Percentiles rank a stretch among this genome's conserved stretches.
Conservation (phyloP, 2,113 vertebrate species). For the Psilopogon haemacephalus region DNA sequence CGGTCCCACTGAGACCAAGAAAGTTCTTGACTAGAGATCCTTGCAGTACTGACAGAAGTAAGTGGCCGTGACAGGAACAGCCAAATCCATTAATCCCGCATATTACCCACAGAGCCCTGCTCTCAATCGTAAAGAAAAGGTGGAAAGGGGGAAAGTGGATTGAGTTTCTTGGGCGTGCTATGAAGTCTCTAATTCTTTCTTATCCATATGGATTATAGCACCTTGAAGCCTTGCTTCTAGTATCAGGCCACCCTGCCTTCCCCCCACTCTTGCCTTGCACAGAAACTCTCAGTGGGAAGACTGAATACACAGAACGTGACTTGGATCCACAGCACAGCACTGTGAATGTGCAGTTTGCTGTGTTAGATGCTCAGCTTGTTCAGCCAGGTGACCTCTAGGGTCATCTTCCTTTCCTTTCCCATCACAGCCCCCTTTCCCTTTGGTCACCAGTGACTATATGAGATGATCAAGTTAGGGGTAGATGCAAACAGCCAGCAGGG, state of each 20-base stretch:
- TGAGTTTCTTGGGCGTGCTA: neutral
- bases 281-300: neutral
- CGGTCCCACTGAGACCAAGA: neutral
- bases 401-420: conserved; percentile 15
- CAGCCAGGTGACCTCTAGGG: neutral
- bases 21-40: neutral
- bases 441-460: neutral
- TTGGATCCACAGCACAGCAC: rapidly evolving
- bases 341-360: neutral
- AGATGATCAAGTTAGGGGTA: neutral
- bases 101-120: neutral
- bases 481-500: neutral
- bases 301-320: neutral
- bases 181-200: neutral
- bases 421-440: neutral
- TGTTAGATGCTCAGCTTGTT: neutral
- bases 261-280: neutral
- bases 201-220: neutral
- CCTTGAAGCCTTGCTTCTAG: neutral
- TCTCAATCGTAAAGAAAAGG: neutral
- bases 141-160: neutral
- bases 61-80: neutral
- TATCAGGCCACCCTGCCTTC: neutral
- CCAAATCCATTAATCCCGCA: neutral
- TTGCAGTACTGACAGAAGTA: neutral